phyloP scores from a whole-genome alignment of 1,140 invertebrate genomes.

The Drosophila santomea region DNA sequence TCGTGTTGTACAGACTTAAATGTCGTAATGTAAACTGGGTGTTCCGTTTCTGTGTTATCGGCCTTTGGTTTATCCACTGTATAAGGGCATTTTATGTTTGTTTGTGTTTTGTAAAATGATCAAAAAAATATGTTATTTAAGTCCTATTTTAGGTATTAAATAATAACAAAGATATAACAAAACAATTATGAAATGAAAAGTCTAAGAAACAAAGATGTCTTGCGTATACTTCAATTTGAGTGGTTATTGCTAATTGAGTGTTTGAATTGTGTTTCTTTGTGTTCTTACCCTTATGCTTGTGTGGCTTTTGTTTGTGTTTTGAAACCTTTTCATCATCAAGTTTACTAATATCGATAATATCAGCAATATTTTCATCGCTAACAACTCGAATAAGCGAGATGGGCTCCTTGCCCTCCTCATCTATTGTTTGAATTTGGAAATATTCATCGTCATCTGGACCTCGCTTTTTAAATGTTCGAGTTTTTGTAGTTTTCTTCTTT shows the following conservation, averaged over 20 bases:
- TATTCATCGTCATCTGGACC: slow-evolving; percentile 74
- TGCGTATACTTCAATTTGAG: slow-evolving; percentile 67
- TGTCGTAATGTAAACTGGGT: slow-evolving; percentile 82
- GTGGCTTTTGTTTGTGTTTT: slow-evolving; percentile 76
- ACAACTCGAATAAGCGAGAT: slow-evolving; percentile 78
- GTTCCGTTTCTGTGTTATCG: slow-evolving; percentile 76
- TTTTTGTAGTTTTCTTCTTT: slow-evolving; percentile 81
- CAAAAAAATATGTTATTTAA: slow-evolving; percentile 62
- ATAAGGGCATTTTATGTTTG: slow-evolving; percentile 33
- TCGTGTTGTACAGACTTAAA: slow-evolving; percentile 83
- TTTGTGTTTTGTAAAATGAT: slow-evolving; percentile 47
- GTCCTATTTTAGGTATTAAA: background rate
- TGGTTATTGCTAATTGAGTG: slow-evolving; percentile 47
- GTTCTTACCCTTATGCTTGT: slow-evolving; percentile 84
- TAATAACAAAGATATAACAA: background rate
- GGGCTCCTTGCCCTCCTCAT: slow-evolving; percentile 84
- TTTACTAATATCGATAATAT: slow-evolving; percentile 82
- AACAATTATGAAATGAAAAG: slow-evolving; percentile 6
- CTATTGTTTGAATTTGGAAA: slow-evolving; percentile 84
- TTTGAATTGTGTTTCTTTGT: slow-evolving; percentile 63
- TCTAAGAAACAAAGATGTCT: slow-evolving; percentile 6
- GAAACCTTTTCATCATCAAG: slow-evolving; percentile 77
- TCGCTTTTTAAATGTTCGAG: slow-evolving; percentile 79
- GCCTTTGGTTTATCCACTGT: slow-evolving; percentile 69
- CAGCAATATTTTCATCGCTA: slow-evolving; percentile 79